A percentile compares a stretch with the other conserved stretches of the same genome.
phyloP scores from a whole-genome alignment of 2,113 vertebrate species.

The Pangasianodon gigas region DNA sequence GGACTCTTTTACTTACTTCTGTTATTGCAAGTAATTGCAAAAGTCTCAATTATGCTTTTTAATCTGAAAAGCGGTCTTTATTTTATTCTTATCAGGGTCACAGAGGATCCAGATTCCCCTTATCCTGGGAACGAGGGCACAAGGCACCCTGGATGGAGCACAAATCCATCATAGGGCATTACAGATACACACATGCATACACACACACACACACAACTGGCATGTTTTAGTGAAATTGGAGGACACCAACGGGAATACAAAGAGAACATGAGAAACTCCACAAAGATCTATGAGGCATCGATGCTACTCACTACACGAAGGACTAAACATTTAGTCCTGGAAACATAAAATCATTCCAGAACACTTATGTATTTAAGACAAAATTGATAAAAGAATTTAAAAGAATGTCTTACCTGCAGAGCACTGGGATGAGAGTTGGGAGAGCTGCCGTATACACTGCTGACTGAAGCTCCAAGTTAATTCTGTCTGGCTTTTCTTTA shows the following conservation, averaged over 20 bases:
- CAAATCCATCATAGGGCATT: not conserved
- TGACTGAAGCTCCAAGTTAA: slow-evolving; percentile 52
- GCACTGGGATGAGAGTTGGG: not conserved
- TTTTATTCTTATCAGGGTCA: not conserved
- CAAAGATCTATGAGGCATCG: not conserved
- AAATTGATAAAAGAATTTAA: not conserved
- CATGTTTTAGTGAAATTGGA: too few relatives aligned
- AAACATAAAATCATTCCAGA: not conserved
- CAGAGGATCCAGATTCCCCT: not conserved
- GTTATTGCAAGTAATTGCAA: not conserved
- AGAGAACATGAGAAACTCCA: not conserved
- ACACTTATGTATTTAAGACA: not conserved
- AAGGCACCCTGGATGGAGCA: not conserved
- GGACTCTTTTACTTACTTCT: not conserved
- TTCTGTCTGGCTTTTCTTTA: slow-evolving; percentile 63
- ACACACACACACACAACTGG: not conserved
- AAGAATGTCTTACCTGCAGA: not conserved
- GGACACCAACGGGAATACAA: not conserved
- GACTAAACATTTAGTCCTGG: not conserved
- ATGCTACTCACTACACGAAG: not conserved
- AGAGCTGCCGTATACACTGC: slow-evolving; percentile 33
- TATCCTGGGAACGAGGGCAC: not conserved
- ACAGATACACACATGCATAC: not conserved
- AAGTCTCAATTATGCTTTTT: not conserved
- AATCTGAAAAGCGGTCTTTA: not conserved